Percentiles rank a stretch among this genome's conserved stretches.
Evolutionary conservation across 2,797 vertebrate species (phyloP).

Genomic region (Tokudaia tokunoshimensis): DNA sequence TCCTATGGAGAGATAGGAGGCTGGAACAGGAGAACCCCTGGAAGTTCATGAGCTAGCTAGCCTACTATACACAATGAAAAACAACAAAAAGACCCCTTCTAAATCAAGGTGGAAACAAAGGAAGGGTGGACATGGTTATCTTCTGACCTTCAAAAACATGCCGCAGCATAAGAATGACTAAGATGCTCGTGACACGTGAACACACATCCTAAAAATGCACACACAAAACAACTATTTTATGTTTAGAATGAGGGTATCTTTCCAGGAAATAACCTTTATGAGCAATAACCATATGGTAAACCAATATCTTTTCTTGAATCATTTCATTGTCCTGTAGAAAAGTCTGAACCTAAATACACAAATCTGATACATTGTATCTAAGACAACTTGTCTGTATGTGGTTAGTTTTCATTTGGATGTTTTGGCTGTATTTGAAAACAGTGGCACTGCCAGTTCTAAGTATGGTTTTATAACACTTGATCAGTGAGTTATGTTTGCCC

Average conservation of each 20-base stretch:
- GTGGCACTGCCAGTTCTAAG: not conserved
- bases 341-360: not conserved
- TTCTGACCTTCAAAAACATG: not conserved
- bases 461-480: not conserved
- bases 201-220: not conserved
- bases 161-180: not conserved
- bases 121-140: not conserved
- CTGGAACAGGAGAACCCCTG: not conserved
- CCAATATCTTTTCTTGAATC: conserved; percentile 16
- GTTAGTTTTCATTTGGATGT: not conserved
- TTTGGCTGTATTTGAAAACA: not conserved
- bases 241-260: not conserved
- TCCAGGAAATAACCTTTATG: not conserved
- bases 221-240: not conserved
- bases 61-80: not conserved
- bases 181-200: not conserved
- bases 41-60: not conserved
- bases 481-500: not conserved
- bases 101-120: not conserved
- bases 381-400: not conserved
- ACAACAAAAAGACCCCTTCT: not conserved
- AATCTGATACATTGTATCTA: not conserved
- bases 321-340: not conserved
- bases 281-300: not conserved
- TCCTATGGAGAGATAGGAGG: not conserved